Evolutionary conservation across 2,113 vertebrate genomes (phyloP), one percentile per base, ranked within the genome.

Genomic region (Larimichthys polyactis): DNA sequence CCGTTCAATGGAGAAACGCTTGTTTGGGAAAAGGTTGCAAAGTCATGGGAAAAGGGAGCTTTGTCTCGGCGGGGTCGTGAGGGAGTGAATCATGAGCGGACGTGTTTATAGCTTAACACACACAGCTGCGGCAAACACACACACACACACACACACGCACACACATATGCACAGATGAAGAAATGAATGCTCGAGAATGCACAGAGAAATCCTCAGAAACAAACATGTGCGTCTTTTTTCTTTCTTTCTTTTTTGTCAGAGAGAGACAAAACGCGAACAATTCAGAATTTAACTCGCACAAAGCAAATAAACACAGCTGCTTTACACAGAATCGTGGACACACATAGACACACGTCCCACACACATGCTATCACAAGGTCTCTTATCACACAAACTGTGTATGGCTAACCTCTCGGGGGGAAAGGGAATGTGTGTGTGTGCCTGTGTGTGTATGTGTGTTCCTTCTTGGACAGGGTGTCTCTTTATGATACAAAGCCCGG

Each of bases 31-130:
- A 96, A 96, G 95, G 95, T 94, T 96, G 95, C 88, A 94, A 96
- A 97, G 96, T 96, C 96, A 96, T 96, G 96, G 96, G 96, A 97
- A 97, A 94, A 95, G 90, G 88, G 90, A 91, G 93, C 80, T 92
- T 93, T 87, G 92, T 90, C 91, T 94, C 88, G 89, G 82, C 89
- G 90, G 93, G 93, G 92, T 88, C 93, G 87, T 87, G 88, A 89
- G 94, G 91, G 92, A 88, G 91, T 90, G 90, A 92, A 95, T 92
- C 86, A 93, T 93, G 84, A 83, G 92, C 78, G 91, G 89, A 95
- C 89, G 59, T 95, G 94, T 95, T 96, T 96, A 94, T 86, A 86
- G 91, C 93, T 92, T 81, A 70, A 92, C 91, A 93, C 92, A 93
- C 93, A 93, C 92, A 94, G 93, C 94, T 91, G 91, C 81, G 82